phyloP scores from a whole-genome alignment of 2,888 invertebrate species.

The Bellardia pandia region DNA sequence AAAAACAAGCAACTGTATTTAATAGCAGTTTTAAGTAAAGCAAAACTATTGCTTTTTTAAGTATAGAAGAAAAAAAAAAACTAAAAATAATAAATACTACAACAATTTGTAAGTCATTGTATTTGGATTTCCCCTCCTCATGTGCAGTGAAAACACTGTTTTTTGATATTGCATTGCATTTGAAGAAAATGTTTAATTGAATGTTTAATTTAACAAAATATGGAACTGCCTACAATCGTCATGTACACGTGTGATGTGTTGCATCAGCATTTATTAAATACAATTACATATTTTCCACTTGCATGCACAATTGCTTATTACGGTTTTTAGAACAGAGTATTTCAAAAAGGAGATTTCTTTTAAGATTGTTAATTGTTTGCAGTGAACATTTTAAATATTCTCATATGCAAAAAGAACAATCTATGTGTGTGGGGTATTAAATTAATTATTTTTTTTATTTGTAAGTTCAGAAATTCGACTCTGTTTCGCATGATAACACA shows the following conservation, averaged over 20 bases:
- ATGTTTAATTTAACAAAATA: slow-evolving; percentile 66
- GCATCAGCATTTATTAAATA: slow-evolving; percentile 39
- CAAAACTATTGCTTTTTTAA: not conserved
- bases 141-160: not conserved
- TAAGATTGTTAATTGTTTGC: not conserved
- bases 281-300: slow-evolving; percentile 38
- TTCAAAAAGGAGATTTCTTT: not conserved
- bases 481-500: too few species aligned
- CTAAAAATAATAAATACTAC: slow-evolving; percentile 25
- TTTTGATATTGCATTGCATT: not conserved
- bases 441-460: too few species aligned
- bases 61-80: not conserved
- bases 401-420: too few species aligned
- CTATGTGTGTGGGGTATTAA: too few species aligned
- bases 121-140: not conserved
- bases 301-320: not conserved
- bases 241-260: slow-evolving; percentile 17
- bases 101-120: slow-evolving; percentile 48
- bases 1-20: slow-evolving; percentile 47
- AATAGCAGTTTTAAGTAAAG: not conserved
- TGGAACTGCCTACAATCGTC: slow-evolving; percentile 60
- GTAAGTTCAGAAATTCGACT: too few species aligned
- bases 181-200: slow-evolving; percentile 58
- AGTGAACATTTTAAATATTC: too few species aligned
- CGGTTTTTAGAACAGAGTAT: not conserved